Conservation (phyloP, 2,113 vertebrate genomes). For the Oreochromis aureus region DNA sequence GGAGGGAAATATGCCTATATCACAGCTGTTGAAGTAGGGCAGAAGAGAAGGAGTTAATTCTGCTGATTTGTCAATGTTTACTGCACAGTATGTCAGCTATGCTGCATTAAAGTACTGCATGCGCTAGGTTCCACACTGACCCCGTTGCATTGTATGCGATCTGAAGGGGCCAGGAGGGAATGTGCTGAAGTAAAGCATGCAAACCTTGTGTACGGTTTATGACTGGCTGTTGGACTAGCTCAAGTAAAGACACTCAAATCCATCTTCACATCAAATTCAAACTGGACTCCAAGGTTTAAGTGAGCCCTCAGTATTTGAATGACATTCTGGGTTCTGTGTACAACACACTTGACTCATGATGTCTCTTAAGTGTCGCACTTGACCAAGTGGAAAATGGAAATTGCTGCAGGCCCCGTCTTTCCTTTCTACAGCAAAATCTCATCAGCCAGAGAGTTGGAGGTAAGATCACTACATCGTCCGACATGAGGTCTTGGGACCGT, state of each 20-base stretch:
- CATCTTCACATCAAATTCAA: not conserved
- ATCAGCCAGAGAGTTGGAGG: conserved; percentile 21
- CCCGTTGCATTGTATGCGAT: not conserved
- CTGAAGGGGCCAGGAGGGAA: conserved; percentile 35
- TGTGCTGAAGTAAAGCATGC: conserved; percentile 55
- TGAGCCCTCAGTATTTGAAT: not conserved
- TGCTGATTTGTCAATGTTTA: conserved; percentile 17
- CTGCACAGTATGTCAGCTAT: not conserved
- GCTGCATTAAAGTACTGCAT: conserved; percentile 7
- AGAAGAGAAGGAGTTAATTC: not conserved
- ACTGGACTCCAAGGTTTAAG: not conserved
- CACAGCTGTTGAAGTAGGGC: not conserved
- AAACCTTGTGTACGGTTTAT: not conserved
- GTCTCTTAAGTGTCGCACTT: not conserved
- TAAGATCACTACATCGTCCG: conserved; percentile 1
- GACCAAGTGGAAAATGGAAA: not conserved
- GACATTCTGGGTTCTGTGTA: conserved; percentile 14
- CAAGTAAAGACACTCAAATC: not conserved
- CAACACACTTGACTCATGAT: not conserved
- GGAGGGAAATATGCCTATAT: not conserved
- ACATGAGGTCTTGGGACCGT: conserved; percentile 13
- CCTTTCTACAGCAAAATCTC: not conserved
- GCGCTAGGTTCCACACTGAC: not conserved
- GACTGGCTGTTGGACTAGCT: not conserved
- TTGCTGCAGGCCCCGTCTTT: not conserved